Base-by-base conservation (phyloP, 2,797 vertebrate species). In the Lagocephalus sceleratus region DNA sequence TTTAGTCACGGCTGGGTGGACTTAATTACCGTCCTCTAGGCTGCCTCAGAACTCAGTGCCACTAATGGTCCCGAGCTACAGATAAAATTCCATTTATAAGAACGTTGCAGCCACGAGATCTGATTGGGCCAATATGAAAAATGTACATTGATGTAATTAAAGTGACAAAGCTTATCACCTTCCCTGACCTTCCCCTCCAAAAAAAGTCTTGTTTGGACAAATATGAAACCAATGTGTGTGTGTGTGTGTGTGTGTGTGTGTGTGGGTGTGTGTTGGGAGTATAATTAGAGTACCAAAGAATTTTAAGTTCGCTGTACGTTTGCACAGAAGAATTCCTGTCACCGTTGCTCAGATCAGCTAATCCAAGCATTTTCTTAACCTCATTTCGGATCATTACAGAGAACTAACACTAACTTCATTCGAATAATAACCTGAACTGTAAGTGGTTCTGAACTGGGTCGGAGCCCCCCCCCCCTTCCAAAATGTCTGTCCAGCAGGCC, bases 1-100 rank as follows among this genome's bases (percentile, higher is more conserved):
- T 94, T 99, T 97, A 98, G 94, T 94, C 94, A 94, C 92, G 93
- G 93, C 92, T 92, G 92, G 91, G 88, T 93, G 93, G 93, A 97
- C 93, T 98, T 98, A 96, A 98, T 98, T 96, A 96, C 92, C 85
- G 88, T 90, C 92, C 83, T 94, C 94, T 71, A 90, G 93, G 92
- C 94, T 91, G 88, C 88, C 89, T 90, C 92, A 90, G 92, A 86
- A 87, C 85, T 92, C 92, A 91, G 88, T 89, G 87, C 90, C 87
- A 89, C 92, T 96, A 96, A 96, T 98, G 94, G 92, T 92, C 93
- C 90, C 87, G 88, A 92, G 91, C 93, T 93, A 90, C 92, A 94
- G 92, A 95, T 94, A 95, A 92, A 95, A 96, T 93, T 94, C 92
- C 92, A 96, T 95, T 96, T 94, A 92, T 92, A 93, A 92, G 90